Evolutionary conservation across 1,140 invertebrate species (phyloP), one percentile per base, ranked within the genome.

Genomic region (Zaprionus capensis): DNA sequence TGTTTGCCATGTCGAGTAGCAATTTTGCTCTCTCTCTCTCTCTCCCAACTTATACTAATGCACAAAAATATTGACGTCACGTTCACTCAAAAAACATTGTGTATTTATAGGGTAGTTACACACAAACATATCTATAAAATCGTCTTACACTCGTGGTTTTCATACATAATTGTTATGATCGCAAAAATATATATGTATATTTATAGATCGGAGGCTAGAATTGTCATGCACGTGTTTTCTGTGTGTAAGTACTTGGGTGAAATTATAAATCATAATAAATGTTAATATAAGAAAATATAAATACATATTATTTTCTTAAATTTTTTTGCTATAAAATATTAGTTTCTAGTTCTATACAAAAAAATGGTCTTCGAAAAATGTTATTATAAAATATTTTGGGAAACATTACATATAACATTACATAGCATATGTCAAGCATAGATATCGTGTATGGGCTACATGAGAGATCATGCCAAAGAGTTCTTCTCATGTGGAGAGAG

Each of bases 81-180:
- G 22, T 56, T 66, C 53, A 36, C 36, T 26, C 38, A 34, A 56
- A 26, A 57, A 56, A 38, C 22, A 41, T 44, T 56, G 53, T 28
- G n/a, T 66, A 66, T 56, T 65, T 65, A 66, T 44, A 66, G 64
- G 64, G 64, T 66, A 26, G 64, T 56, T 66, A 66, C 53, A 66
- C 64, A 31, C 53, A 66, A 5, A 34, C 34, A 66, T 15, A 26
- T 36, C 38, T 20, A 24, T 11, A 9, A 62, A 28, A 11, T 36
- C 51, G 24, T 56, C 38, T 26, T 28, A 36, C 17, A 28, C n/a
- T 28, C 24, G 20, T 28, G 22, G 15, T 12, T 36, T 55, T 31
- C 11, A 56, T 55, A 17, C 53, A 51, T 51, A 22, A 51, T 24
- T 12, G 9, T 51, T 51, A 24, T 22, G 46, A 51, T 51, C 46